Base-by-base conservation (phyloP, 2,888 invertebrate genomes). In the Julus scandinavius region DNA sequence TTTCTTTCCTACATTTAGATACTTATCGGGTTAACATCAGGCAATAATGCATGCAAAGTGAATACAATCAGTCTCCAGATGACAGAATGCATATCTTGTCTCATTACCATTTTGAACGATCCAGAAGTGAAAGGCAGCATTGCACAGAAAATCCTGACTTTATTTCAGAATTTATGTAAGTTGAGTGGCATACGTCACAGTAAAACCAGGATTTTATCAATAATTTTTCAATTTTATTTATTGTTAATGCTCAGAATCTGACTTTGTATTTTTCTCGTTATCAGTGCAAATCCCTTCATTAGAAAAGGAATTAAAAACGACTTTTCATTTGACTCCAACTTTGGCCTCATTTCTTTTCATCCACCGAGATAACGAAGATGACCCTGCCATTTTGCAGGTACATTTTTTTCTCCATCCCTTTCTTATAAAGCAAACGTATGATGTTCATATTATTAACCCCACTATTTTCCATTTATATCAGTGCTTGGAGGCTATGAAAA, bases 41-140 rank as follows among this genome's bases (percentile, higher is more conserved):
- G 38, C 29, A 80, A 40, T 80, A 80, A 80, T 80, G 80, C 38
- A 3, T 29, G 38, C 38, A 80, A 80, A 38, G 38, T 40, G 29
- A 38, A 38, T 80, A 29, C 38, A 2, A 38, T 40, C 80, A 80
- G 38, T 40, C 80, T 80, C 38, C 80, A 80, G 29, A 86, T 86
- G 86, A 86, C n/a, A 29, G 86, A 86, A 45, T 86, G 49, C 86
- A 54, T 86, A 29, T 45, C 86, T 49, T 50, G 86, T 86, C 86
- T 86, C 5, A 54, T 86, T 29, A 86, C 45, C 13, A 20, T 86
- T 29, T 38, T 86, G n/a, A 86, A 86, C 29, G 86, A 86, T 0
- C 20, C 20, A 0, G 54, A 45, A 9, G 86, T 86, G 3, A 45
- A 20, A 54, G 11, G 20, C 9, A 4, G 86, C 49, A 86, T 54